Evolutionary conservation across 2,888 invertebrate genomes (phyloP), one percentile per base, ranked within the genome.

Genomic region (Melolontha melolontha): DNA sequence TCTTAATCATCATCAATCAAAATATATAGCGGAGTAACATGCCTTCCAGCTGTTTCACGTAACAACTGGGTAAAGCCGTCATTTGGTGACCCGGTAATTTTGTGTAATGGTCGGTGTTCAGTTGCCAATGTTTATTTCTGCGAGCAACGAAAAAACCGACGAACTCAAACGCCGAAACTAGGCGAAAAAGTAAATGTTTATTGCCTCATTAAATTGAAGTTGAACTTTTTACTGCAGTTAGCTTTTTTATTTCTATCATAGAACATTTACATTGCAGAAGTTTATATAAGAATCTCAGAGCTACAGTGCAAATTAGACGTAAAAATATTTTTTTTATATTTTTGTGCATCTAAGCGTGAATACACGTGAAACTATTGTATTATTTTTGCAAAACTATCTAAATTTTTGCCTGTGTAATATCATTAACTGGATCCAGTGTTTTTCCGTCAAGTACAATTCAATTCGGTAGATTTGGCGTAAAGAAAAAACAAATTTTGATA

Each of bases 1-100:
- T n/a, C 39, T 52, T 52, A 52, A 52, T 52, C 34, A 52, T 34
- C 39, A 39, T 39, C 52, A 52, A 52, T 52, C 52, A 52, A 52
- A 52, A 39, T 39, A 52, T 34, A 52, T 39, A 12, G 12, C 12
- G 2, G 10, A 12, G 7, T 39, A 14, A 34, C 50, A 44, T 44
- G 44, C 44, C 44, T 44, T 11, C 14, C 27, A 27, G 39, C 14
- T 52, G 39, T 39, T 52, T 52, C 39, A 52, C 39, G 52, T 39
- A 16, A 34, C 34, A 52, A 16, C 14, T 16, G 14, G 16, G 12
- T 7, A 7, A 34, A 52, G 39, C 52, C n/a, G 52, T 39, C 39
- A 7, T 39, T 52, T 34, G 29, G 34, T 52, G 34, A 52, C 12
- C 39, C 7, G 39, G 14, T 16, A 52, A 34, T 34, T 52, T 52